phyloP scores from a whole-genome alignment of 2,797 vertebrate species.

The Falco novaeseelandiae region DNA sequence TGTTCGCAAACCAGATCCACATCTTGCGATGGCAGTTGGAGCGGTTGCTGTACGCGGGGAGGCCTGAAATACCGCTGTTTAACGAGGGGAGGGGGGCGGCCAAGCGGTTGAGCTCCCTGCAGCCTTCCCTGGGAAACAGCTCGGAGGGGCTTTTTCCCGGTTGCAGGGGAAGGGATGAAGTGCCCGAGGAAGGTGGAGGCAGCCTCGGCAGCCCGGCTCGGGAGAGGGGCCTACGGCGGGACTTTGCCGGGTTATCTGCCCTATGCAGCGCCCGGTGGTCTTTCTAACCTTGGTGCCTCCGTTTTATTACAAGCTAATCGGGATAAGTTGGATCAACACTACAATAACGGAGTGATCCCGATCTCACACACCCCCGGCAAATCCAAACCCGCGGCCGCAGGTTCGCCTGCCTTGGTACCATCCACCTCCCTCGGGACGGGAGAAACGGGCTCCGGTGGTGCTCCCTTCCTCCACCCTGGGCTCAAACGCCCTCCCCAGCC shows the following conservation, averaged over 20 bases:
- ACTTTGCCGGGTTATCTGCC: background rate
- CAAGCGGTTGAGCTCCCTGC: background rate
- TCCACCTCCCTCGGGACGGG: background rate
- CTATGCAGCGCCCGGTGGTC: too few species aligned
- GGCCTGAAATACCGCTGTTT: conserved; percentile 71
- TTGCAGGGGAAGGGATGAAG: background rate
- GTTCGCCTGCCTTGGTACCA: background rate
- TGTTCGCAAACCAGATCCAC: conserved; percentile 8
- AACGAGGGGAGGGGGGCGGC: conserved; percentile 1
- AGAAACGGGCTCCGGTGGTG: background rate
- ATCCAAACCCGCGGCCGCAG: background rate
- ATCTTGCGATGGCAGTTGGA: conserved; percentile 64
- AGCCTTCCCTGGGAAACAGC: background rate
- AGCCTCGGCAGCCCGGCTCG: background rate
- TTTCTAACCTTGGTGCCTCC: background rate
- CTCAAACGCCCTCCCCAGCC: rapidly evolving
- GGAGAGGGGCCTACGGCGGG: background rate
- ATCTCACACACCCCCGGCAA: background rate
- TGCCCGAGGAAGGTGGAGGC: background rate
- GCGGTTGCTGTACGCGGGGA: conserved; percentile 41
- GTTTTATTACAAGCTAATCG: background rate
- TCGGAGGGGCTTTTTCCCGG: background rate
- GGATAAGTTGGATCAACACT: background rate
- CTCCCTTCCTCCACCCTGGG: background rate
- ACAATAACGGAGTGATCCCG: rapidly evolving